These are phyloP conservation scores for crab-eating macaque (Macaca fascicularis) DNA, from an alignment of 2,113 vertebrate genomes.

Conservation along the genomic window T2T-MFA8v1.1 NC_088386.1:131018501-131019000, in stretches of 20 bases:
- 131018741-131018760: background rate
- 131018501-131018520: background rate
- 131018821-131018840: accelerated
- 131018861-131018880: accelerated
- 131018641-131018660: background rate
- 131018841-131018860: background rate
- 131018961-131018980: background rate
- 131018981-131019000: background rate
- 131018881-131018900: background rate
- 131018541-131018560: too few relatives aligned
- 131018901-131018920: accelerated
- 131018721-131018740: background rate
- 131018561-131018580: background rate
- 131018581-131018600: background rate
- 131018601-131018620: background rate
- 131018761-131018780: background rate
- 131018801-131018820: accelerated
- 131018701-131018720: background rate
- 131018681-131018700: too few relatives aligned
- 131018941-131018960: accelerated
- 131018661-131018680: accelerated
- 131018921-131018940: background rate
- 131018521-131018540: background rate
- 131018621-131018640: accelerated
- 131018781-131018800: accelerated